These are phyloP conservation scores for Anneissia japonica DNA, from an alignment of 35 echinoderm and acorn worm species.

Conservation along the genomic window DNA sequence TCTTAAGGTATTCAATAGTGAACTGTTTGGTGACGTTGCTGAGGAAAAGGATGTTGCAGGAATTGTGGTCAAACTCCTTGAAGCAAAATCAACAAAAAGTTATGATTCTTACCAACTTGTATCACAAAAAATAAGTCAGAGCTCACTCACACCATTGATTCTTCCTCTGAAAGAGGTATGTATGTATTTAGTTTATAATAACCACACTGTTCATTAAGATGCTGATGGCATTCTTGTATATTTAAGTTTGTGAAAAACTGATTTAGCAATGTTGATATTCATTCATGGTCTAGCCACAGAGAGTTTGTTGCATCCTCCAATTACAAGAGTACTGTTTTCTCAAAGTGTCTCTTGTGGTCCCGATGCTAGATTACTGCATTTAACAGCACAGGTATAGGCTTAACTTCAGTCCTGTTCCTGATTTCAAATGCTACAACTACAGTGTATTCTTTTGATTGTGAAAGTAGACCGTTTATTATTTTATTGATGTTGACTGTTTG, in stretches of 20 bases:
- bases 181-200: too few species aligned
- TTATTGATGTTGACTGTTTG: too few species aligned
- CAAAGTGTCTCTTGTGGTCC: neutral
- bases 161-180: conserved; percentile 83
- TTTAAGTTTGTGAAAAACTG: conserved; percentile 38
- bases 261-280: conserved; percentile 57
- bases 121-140: conserved; percentile 67
- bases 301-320: conserved; percentile 12
- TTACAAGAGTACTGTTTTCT: neutral
- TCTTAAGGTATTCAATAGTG: conserved; percentile 76
- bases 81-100: conserved; percentile 75
- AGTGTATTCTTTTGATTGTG: neutral
- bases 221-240: conserved; percentile 68
- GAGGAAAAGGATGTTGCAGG: conserved; percentile 95
- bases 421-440: neutral
- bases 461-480: too few species aligned
- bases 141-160: conserved; percentile 61
- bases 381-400: neutral
- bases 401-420: neutral
- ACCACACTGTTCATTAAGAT: too few species aligned
- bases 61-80: conserved; percentile 74
- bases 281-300: conserved; percentile 73
- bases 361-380: neutral
- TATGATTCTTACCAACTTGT: conserved; percentile 88
- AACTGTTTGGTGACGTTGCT: conserved; percentile 85